Conservation (phyloP, 2,888 invertebrate genomes). For the Mycogona germanica region DNA sequence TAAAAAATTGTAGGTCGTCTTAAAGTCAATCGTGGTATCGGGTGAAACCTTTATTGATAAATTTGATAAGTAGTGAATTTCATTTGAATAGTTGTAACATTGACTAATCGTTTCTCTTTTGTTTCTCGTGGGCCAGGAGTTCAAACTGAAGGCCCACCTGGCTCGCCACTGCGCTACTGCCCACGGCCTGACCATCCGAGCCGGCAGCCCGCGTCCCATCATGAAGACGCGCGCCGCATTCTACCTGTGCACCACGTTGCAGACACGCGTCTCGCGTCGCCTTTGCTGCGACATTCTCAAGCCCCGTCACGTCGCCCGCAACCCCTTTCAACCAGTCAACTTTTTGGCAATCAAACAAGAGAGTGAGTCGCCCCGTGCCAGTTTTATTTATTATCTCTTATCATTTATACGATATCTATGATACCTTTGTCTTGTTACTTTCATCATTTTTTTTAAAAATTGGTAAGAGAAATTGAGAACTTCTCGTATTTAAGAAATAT, state of each 20-base stretch:
- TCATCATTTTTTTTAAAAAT: not conserved
- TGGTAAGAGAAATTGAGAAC: too few relatives aligned
- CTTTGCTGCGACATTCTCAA: conserved; percentile 70
- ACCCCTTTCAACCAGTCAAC: conserved; percentile 54
- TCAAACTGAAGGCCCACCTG: conserved; percentile 87
- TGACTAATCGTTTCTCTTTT: not conserved
- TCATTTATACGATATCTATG: not conserved
- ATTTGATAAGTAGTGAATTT: too few relatives aligned
- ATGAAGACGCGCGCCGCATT: conserved; percentile 97
- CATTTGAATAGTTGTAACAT: not conserved
- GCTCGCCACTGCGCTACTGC: conserved; percentile 88
- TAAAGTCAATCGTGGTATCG: too few relatives aligned
- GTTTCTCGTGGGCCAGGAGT: conserved; percentile 46
- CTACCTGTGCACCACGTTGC: conserved; percentile 80
- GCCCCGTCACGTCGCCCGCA: conserved; percentile 74
- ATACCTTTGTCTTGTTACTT: conserved; percentile 5
- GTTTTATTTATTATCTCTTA: conserved; percentile 6
- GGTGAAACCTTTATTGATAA: too few relatives aligned
- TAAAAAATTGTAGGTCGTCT: too few relatives aligned
- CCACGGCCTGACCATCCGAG: conserved; percentile 61
- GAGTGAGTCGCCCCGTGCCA: conserved; percentile 42
- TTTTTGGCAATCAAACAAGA: conserved; percentile 66
- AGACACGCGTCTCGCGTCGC: conserved; percentile 77
- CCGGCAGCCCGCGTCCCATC: conserved; percentile 74
- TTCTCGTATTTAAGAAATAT: too few relatives aligned